phyloP scores from a whole-genome alignment of 2,113 vertebrate species.

The Chrysochloris asiatica region DNA sequence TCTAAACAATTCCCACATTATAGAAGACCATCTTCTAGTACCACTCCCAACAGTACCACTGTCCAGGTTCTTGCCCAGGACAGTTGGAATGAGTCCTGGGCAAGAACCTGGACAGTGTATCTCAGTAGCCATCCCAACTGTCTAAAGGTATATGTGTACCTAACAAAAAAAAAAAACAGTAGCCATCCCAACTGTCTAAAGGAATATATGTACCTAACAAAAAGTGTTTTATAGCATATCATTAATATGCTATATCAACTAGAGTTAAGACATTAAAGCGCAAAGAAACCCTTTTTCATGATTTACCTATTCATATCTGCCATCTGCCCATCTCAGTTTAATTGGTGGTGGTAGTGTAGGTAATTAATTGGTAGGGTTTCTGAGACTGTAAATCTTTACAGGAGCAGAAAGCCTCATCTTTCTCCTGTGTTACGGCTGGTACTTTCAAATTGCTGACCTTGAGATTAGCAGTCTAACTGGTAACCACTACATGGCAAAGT shows the following conservation, averaged over 20 bases:
- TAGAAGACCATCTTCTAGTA: not conserved
- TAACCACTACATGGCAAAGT: not conserved
- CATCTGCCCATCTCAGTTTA: not conserved
- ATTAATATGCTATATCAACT: conserved; percentile 63
- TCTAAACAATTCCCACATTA: not conserved
- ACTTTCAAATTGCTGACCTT: no score
- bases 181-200: no score
- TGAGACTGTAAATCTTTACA: no score
- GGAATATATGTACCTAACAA: conserved; percentile 74
- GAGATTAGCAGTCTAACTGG: no score
- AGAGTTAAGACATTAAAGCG: not conserved
- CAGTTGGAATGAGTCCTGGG: not conserved
- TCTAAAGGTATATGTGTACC: not conserved
- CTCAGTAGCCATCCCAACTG: not conserved
- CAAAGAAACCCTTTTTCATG: not conserved
- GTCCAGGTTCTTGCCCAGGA: no score
- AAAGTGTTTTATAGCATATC: conserved; percentile 74
- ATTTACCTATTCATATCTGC: not conserved
- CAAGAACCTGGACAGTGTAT: not conserved
- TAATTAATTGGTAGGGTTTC: no score
- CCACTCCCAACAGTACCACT: not conserved
- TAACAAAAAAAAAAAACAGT: no score
- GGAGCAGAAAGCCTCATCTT: no score
- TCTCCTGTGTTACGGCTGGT: no score
- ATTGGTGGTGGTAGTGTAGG: no score